Percentiles rank a stretch among this genome's conserved stretches.
phyloP scores from a whole-genome alignment of 2,797 vertebrate genomes.

The Sardinella longiceps region DNA sequence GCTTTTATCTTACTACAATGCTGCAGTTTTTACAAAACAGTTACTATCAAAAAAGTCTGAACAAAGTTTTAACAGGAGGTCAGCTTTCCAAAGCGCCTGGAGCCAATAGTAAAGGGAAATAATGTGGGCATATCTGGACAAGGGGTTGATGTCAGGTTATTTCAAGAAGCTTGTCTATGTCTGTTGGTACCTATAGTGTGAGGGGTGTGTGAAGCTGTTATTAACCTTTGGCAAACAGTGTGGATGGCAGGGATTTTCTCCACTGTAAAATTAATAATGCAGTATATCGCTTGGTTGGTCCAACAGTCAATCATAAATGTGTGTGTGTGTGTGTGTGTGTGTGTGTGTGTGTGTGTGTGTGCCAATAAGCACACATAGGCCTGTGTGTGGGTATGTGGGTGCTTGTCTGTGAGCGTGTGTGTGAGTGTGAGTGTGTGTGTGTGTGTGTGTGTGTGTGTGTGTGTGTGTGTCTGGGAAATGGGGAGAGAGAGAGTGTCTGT shows the following conservation, averaged over 20 bases:
- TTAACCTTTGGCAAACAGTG: not conserved
- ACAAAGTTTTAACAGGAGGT: not conserved
- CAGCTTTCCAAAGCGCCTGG: not conserved
- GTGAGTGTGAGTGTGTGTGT: conserved; percentile 4
- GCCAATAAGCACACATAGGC: not conserved
- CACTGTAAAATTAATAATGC: not conserved
- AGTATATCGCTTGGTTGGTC: not conserved
- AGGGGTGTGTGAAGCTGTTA: not conserved
- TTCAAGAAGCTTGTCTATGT: not conserved
- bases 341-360: not conserved
- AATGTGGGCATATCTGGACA: not conserved
- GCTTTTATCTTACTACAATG: not conserved
- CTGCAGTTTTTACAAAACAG: not conserved
- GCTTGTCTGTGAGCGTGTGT: not conserved
- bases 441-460: not conserved
- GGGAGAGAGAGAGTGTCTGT: not conserved
- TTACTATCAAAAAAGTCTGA: not conserved
- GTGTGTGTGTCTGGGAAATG: no score
- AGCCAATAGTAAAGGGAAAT: not conserved
- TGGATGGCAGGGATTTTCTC: not conserved
- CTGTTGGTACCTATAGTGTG: not conserved
- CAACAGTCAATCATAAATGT: conserved; percentile 12
- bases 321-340: not conserved
- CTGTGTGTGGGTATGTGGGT: not conserved
- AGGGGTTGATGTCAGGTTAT: not conserved